Evolutionary conservation across 2,113 vertebrate species (phyloP).

Genomic region (Tapirus terrestris): DNA sequence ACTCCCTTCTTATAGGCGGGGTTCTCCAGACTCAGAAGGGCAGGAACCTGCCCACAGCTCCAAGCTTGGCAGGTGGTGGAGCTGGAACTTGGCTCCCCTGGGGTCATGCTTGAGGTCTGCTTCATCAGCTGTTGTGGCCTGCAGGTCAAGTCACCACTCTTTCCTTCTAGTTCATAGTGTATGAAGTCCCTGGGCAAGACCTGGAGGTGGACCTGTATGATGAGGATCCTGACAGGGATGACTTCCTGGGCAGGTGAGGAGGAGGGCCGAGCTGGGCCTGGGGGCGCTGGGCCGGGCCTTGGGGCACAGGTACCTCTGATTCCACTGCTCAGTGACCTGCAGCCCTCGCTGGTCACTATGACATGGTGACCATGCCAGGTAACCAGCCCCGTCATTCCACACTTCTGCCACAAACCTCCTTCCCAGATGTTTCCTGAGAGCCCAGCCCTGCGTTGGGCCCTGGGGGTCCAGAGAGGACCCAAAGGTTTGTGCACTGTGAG

Average conservation of each 20-base stretch:
- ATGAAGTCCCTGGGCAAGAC: slow-evolving; percentile 97
- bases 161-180: slow-evolving; percentile 91
- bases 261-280: background rate
- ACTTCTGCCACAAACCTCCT: background rate
- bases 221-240: slow-evolving; percentile 96
- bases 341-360: background rate
- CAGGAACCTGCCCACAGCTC: background rate
- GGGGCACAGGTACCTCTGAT: background rate
- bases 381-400: background rate
- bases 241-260: slow-evolving; percentile 94
- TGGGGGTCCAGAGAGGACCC: background rate
- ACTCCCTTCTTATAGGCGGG: background rate
- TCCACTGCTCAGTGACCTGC: background rate
- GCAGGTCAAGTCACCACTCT: background rate
- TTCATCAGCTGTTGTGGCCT: background rate
- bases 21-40: background rate
- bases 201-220: slow-evolving; percentile 95
- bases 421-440: background rate
- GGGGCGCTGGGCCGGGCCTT: background rate
- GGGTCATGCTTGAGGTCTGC: no score
- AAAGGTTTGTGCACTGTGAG: background rate
- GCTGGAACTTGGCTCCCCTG: background rate
- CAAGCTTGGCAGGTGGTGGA: background rate
- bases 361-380: background rate
- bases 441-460: background rate